These are phyloP conservation scores for Meloidogyne hapla DNA, from an alignment of 1,140 invertebrate species.

Conservation along the genomic window DNA sequence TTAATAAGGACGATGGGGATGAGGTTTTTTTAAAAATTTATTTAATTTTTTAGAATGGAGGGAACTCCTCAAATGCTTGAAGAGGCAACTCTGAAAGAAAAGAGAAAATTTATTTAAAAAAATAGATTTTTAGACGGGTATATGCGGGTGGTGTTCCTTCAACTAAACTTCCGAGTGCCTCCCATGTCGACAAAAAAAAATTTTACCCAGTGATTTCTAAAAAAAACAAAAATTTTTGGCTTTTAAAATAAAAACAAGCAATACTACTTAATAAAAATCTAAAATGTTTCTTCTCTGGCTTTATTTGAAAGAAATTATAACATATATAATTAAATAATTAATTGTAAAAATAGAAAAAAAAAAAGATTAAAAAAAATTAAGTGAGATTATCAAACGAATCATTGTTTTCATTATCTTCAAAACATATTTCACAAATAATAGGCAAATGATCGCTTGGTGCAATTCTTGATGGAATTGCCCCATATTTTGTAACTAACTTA, in stretches of 20 bases:
- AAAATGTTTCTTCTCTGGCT: not conserved
- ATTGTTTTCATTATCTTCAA: not conserved
- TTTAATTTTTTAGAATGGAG: too few species aligned
- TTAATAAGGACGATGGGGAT: too few species aligned
- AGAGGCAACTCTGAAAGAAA: too few species aligned
- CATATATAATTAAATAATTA: too few species aligned
- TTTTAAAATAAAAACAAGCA: not conserved
- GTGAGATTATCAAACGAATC: too few species aligned
- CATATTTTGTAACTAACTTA: conserved; percentile 34
- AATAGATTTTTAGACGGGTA: not conserved
- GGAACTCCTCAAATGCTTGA: too few species aligned
- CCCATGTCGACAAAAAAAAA: not conserved
- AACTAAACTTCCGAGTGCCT: not conserved
- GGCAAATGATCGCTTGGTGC: conserved; percentile 38
- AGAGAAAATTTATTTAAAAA: too few species aligned
- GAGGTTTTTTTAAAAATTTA: too few species aligned
- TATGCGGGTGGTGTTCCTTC: not conserved
- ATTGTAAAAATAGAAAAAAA: too few species aligned
- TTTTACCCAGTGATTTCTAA: not conserved
- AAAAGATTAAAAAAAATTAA: too few species aligned
- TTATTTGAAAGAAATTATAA: too few species aligned
- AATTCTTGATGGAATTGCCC: conserved; percentile 32
- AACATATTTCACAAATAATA: conserved; percentile 26
- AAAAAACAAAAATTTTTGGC: not conserved
- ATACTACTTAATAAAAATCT: too few species aligned